Percentiles rank a stretch among this genome's conserved stretches.
Evolutionary conservation across 2,888 invertebrate genomes (phyloP).

Genomic region (Drosophila mimica): DNA sequence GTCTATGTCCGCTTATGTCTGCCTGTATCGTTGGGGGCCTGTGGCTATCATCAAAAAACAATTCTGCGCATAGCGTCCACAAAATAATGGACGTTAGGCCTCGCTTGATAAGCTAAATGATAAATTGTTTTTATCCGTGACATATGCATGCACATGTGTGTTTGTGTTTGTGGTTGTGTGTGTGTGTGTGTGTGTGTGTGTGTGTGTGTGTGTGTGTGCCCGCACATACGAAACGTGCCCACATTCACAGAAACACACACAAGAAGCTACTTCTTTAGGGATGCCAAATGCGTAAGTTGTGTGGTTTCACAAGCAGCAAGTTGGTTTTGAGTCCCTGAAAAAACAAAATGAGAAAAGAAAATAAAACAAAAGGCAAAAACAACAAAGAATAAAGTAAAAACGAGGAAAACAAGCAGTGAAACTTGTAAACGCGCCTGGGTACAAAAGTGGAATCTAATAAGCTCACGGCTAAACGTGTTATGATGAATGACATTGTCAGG

Average conservation of each 20-base stretch:
- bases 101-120: conserved; percentile 78
- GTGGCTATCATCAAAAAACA: conserved; percentile 77
- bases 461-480: conserved; percentile 79
- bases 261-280: conserved; percentile 44
- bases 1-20: conserved; percentile 21
- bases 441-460: conserved; percentile 79
- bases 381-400: conserved; percentile 31
- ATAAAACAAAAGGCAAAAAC: conserved; percentile 26
- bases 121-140: conserved; percentile 79
- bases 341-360: conserved; percentile 10
- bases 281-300: conserved; percentile 66
- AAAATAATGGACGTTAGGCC: conserved; percentile 79
- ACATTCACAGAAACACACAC: conserved; percentile 13
- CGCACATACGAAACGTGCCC: conserved; percentile 45
- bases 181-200: conserved; percentile 5
- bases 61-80: conserved; percentile 74
- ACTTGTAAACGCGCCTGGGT: conserved; percentile 73
- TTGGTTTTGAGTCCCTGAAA: conserved; percentile 54
- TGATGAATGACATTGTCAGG: conserved; percentile 78
- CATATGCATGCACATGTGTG: conserved; percentile 59
- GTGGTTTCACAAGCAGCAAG: conserved; percentile 50
- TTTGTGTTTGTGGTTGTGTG: conserved; percentile 11
- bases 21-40: conserved; percentile 37
- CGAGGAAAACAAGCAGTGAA: conserved; percentile 46
- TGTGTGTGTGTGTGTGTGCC: conserved; percentile 8